phyloP scores from a whole-genome alignment of 1,140 invertebrate species.

The Drosophila ironensis region DNA sequence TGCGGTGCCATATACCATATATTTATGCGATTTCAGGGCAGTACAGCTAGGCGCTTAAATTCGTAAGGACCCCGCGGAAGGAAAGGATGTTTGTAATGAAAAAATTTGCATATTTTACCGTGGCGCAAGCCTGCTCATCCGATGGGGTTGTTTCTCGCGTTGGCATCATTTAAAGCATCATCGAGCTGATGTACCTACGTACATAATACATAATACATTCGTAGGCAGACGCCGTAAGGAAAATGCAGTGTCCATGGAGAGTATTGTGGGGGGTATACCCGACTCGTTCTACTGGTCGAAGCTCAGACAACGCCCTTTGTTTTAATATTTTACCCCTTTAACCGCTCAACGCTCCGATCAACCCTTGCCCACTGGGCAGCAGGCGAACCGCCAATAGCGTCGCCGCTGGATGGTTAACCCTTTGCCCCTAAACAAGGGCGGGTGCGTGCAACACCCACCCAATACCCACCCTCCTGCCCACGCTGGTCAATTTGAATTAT shows the following conservation, averaged over 20 bases:
- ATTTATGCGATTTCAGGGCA: no score
- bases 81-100: slow-evolving; percentile 41
- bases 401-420: slow-evolving; percentile 43
- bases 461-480: neutral
- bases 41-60: no score
- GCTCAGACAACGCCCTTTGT: slow-evolving; percentile 30
- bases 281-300: neutral
- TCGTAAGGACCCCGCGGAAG: neutral
- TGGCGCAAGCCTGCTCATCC: slow-evolving; percentile 5
- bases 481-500: neutral
- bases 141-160: slow-evolving; percentile 48
- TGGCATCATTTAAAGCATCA: slow-evolving; percentile 5
- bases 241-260: neutral
- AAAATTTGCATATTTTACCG: slow-evolving; percentile 58
- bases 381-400: slow-evolving; percentile 39
- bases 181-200: neutral
- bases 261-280: slow-evolving; percentile 16
- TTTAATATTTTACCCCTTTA: slow-evolving; percentile 63
- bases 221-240: neutral
- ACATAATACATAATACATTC: neutral
- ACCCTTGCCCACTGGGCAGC: slow-evolving; percentile 58
- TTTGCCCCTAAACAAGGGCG: slow-evolving; percentile 38
- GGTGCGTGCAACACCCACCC: slow-evolving; percentile 20
- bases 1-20: no score
- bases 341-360: neutral